These are phyloP conservation scores for Phocides pigmalion DNA, from an alignment of 1,140 invertebrate genomes.

Conservation along the genomic window DNA sequence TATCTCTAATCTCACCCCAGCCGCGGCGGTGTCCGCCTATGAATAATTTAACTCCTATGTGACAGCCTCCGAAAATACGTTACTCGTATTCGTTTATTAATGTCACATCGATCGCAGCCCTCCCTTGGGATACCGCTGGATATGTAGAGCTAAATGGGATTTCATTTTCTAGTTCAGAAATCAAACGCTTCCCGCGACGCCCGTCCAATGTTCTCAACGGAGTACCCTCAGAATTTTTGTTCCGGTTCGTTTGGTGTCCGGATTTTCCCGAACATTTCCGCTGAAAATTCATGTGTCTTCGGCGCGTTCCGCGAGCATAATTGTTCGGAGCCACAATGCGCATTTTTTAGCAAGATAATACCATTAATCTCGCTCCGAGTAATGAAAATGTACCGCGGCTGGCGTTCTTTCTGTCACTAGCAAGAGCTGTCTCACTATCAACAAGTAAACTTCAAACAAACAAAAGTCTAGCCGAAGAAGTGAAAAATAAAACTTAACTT, in stretches of 20 bases:
- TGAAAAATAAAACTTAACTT: too few species aligned
- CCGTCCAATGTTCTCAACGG: slow-evolving; percentile 57
- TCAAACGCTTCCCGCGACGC: slow-evolving; percentile 67
- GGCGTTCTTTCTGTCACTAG: too few species aligned
- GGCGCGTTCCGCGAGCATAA: slow-evolving; percentile 48
- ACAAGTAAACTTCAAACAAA: too few species aligned
- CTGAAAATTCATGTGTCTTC: slow-evolving; percentile 46
- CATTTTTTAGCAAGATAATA: slow-evolving; percentile 65
- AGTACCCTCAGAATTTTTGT: slow-evolving; percentile 63
- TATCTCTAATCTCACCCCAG: slow-evolving; percentile 63
- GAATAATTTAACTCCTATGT: slow-evolving; percentile 77
- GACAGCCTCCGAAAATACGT: slow-evolving; percentile 65
- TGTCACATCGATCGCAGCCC: slow-evolving; percentile 62
- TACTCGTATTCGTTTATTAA: slow-evolving; percentile 70
- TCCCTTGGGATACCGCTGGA: slow-evolving; percentile 48
- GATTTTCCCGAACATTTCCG: slow-evolving; percentile 27
- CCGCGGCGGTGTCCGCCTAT: slow-evolving; percentile 64
- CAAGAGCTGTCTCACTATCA: too few species aligned
- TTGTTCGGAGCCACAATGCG: slow-evolving; percentile 56
- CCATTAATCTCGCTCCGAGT: slow-evolving; percentile 60
- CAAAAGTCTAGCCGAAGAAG: too few species aligned
- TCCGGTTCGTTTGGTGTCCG: slow-evolving; percentile 57
- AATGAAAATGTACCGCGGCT: slow-evolving; percentile 61
- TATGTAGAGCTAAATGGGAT: slow-evolving; percentile 68
- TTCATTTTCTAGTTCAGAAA: slow-evolving; percentile 79